These are phyloP conservation scores for Heliconius himera DNA, from an alignment of 1,140 invertebrate species.

Conservation along the genomic window DNA sequence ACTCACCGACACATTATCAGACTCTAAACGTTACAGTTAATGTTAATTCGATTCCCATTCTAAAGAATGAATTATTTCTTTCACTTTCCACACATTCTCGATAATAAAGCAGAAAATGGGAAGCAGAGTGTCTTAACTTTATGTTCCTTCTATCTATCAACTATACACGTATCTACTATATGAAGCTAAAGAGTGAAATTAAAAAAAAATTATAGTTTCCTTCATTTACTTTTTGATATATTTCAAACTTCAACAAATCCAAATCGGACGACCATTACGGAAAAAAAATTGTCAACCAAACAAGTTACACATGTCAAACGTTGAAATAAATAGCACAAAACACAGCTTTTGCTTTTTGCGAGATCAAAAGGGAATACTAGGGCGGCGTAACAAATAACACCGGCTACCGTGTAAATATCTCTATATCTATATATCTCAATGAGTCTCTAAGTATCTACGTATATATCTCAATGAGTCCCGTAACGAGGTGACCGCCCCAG, in stretches of 20 bases:
- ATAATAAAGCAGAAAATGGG: no score
- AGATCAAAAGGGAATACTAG: constrained; percentile 21
- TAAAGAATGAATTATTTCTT: no score
- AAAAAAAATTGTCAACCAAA: neutral
- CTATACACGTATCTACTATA: no score
- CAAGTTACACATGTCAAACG: neutral
- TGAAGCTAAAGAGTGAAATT: no score
- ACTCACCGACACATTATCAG: no score
- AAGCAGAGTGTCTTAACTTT: no score
- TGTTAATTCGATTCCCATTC: no score
- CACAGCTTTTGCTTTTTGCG: neutral
- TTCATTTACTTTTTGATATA: neutral
- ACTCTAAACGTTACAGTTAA: no score
- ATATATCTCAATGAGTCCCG: constrained; percentile 21
- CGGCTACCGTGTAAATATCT: neutral
- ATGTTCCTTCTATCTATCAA: no score
- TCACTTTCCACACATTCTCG: no score
- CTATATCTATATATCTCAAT: no score
- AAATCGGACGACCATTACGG: neutral
- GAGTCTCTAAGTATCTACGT: constrained; percentile 12
- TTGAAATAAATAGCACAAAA: constrained; percentile 11
- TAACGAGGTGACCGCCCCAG: constrained; percentile 22
- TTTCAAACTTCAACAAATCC: neutral
- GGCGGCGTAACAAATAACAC: constrained; percentile 26
- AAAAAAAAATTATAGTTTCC: neutral